A percentile compares a stretch with the other conserved stretches of the same genome.
These are phyloP conservation scores for Meandrusa payeni DNA, from an alignment of 2,888 invertebrate species.

Conservation along the genomic window DNA sequence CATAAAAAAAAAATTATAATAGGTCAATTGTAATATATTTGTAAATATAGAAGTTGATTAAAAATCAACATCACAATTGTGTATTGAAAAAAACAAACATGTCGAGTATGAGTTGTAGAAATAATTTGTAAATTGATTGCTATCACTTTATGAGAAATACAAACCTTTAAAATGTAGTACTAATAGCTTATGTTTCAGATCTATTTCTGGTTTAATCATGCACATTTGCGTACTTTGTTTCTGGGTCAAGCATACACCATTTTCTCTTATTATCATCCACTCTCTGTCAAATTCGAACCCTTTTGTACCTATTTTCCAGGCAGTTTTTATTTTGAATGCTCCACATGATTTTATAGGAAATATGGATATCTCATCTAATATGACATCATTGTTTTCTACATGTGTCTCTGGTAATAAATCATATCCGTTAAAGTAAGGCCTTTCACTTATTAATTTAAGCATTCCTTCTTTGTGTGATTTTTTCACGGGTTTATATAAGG, in stretches of 20 bases:
- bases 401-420: conserved; percentile 26
- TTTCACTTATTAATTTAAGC: conserved; percentile 35
- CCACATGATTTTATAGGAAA: conserved; percentile 97
- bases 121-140: no score
- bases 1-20: no score
- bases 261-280: conserved; percentile 94
- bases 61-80: no score
- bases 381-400: conserved; percentile 34
- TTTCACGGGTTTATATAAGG: conserved; percentile 19
- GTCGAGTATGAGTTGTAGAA: no score
- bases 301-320: conserved; percentile 87
- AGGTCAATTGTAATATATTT: no score
- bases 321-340: conserved; percentile 82
- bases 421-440: conserved; percentile 25
- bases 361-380: conserved; percentile 69
- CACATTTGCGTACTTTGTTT: conserved; percentile 91
- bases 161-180: conserved; percentile 83
- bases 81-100: no score
- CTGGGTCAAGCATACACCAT: conserved; percentile 93
- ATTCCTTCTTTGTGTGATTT: conserved; percentile 34
- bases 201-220: conserved; percentile 86
- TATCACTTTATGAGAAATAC: no score
- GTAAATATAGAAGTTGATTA: no score
- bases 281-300: conserved; percentile 94
- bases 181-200: conserved; percentile 78